Evolutionary conservation across 2,888 invertebrate species (phyloP).

Genomic region (Tribolium freemani): DNA sequence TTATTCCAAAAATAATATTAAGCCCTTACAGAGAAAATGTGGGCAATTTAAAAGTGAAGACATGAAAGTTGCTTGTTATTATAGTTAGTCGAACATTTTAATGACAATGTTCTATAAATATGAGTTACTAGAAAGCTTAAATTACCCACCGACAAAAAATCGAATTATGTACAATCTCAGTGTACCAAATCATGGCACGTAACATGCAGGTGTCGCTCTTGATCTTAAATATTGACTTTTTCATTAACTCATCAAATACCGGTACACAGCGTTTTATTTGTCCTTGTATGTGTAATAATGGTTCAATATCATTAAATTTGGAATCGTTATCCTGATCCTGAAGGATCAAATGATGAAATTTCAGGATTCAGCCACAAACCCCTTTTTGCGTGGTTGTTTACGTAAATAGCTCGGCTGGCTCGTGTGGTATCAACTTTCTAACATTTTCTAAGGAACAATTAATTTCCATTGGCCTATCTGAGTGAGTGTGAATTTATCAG

Average conservation of each 20-base stretch:
- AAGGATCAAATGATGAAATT: background rate
- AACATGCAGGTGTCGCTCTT: constrained; percentile 22
- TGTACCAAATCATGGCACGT: constrained; percentile 2
- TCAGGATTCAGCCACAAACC: too few relatives aligned
- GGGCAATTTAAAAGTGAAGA: background rate
- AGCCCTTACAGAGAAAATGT: background rate
- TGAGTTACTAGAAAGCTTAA: background rate
- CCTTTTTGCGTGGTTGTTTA: too few relatives aligned
- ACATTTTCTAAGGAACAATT: background rate
- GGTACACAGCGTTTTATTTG: constrained; percentile 4
- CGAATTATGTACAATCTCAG: constrained; percentile 8
- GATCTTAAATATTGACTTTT: constrained; percentile 19
- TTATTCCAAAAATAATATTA: too few relatives aligned
- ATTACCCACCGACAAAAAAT: constrained; percentile 13
- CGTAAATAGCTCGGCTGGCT: too few relatives aligned
- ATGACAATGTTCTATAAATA: constrained; percentile 4
- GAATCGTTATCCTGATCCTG: background rate
- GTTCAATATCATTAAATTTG: background rate
- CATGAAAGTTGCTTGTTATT: background rate
- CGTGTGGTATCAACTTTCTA: background rate
- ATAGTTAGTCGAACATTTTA: background rate
- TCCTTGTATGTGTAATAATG: constrained; percentile 2
- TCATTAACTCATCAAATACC: constrained; percentile 30
- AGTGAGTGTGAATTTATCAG: background rate
- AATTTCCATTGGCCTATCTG: background rate